Evolutionary conservation across 2,797 vertebrate genomes (phyloP).

Genomic region (Leontocebus nigricollis): DNA sequence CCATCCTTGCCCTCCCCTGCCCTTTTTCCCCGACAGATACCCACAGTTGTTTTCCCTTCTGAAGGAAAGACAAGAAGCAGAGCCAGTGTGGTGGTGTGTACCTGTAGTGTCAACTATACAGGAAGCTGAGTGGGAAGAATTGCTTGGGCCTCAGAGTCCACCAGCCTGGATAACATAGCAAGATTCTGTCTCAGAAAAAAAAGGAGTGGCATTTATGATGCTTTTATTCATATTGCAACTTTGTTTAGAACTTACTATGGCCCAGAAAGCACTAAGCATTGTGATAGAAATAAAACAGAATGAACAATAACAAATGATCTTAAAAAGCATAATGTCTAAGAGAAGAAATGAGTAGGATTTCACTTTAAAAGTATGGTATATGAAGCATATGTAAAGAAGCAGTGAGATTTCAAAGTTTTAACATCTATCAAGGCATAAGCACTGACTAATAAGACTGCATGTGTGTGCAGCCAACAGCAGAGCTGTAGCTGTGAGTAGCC

Average conservation of each 20-base stretch:
- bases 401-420: neutral
- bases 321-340: neutral
- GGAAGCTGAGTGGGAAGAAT: too few relatives aligned
- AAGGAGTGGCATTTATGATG: neutral
- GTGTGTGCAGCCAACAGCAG: neutral
- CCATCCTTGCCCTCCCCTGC: neutral
- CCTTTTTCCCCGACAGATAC: neutral
- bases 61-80: neutral
- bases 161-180: neutral
- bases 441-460: neutral
- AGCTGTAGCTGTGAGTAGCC: neutral
- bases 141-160: neutral
- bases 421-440: neutral
- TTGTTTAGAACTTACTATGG: neutral
- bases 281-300: neutral
- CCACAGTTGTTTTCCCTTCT: neutral
- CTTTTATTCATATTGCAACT: neutral
- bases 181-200: neutral
- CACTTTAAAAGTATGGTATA: neutral
- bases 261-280: neutral
- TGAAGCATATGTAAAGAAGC: neutral
- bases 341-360: neutral
- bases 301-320: neutral
- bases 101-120: neutral
- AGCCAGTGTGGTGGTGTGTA: neutral